phyloP scores from a whole-genome alignment of 2,888 invertebrate genomes.

The Chorisops tibialis region DNA sequence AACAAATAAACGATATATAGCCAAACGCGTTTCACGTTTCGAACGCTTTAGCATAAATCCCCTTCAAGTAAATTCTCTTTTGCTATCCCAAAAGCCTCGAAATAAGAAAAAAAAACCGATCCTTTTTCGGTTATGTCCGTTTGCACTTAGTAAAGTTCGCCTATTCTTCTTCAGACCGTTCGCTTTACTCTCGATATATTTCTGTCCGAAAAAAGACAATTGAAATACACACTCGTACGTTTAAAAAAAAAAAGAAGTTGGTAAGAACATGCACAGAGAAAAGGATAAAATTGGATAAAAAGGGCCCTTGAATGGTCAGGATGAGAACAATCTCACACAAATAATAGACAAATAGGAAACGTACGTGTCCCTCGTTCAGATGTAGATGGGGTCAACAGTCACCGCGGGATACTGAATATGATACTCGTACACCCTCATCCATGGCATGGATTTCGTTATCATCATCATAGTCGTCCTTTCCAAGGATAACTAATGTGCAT shows the following conservation, averaged over 20 bases:
- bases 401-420: not conserved
- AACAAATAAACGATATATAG: slow-evolving; percentile 14
- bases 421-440: not conserved
- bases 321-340: slow-evolving; percentile 7
- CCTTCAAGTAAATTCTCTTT: not conserved
- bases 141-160: slow-evolving; percentile 26
- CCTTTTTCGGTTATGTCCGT: slow-evolving; percentile 29
- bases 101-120: slow-evolving; percentile 24
- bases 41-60: slow-evolving; percentile 16
- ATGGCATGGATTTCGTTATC: not conserved
- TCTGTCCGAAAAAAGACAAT: not conserved
- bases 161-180: not conserved
- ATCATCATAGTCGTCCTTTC: not conserved
- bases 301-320: not conserved
- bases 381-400: not conserved
- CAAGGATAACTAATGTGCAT: not conserved
- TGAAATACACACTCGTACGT: slow-evolving; percentile 16
- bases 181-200: slow-evolving; percentile 1
- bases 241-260: not conserved
- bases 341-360: slow-evolving; percentile 6
- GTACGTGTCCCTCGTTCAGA: not conserved
- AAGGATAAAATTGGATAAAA: slow-evolving; percentile 17
- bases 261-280: not conserved
- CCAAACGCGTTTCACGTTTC: slow-evolving; percentile 3
- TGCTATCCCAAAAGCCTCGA: not conserved